phyloP scores from a whole-genome alignment of 2,113 vertebrate genomes.

The Lamprologus tigripictilis region DNA sequence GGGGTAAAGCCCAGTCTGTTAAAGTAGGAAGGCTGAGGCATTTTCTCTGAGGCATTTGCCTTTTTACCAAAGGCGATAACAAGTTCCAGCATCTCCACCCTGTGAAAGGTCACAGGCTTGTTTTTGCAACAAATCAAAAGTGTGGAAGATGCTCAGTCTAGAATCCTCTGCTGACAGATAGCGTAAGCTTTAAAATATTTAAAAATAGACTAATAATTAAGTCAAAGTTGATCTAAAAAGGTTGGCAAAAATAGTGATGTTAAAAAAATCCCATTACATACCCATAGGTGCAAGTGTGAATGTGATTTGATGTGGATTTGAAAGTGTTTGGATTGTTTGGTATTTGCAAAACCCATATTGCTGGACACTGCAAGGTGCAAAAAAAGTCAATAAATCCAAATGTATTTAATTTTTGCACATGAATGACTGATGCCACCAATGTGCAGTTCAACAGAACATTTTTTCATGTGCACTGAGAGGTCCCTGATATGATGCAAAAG shows the following conservation, averaged over 20 bases:
- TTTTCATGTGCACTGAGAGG: not conserved
- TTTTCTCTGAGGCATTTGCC: not conserved
- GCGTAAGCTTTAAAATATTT: not conserved
- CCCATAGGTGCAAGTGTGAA: not conserved
- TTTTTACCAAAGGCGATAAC: not conserved
- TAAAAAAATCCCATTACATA: not conserved
- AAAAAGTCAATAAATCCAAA: not conserved
- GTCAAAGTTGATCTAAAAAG: not conserved
- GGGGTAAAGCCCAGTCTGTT: not conserved
- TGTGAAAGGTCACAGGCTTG: not conserved
- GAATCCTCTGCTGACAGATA: not conserved
- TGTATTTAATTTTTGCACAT: not conserved
- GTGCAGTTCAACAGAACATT: not conserved
- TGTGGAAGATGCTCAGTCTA: not conserved
- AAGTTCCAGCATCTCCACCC: not conserved
- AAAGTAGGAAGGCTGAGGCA: not conserved
- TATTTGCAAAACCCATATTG: not conserved
- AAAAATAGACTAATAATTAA: not conserved
- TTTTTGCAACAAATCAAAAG: not conserved
- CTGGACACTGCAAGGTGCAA: not conserved
- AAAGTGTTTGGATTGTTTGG: not conserved
- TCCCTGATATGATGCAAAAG: not conserved
- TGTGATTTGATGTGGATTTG: not conserved
- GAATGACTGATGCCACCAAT: not conserved
- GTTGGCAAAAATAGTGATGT: not conserved